phyloP scores from a whole-genome alignment of 2,797 vertebrate species.

The Champsocephalus esox region DNA sequence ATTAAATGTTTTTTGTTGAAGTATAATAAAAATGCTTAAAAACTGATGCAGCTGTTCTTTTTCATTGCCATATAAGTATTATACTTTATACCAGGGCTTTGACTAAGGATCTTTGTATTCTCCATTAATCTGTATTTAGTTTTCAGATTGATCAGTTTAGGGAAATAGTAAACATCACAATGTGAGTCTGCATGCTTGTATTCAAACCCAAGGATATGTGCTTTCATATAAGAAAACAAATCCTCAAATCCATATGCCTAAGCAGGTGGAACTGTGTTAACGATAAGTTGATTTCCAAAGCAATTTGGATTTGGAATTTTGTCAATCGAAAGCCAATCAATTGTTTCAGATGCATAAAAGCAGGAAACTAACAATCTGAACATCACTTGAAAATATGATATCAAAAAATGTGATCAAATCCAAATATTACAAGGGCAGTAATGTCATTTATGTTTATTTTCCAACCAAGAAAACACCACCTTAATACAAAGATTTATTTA shows the following conservation, averaged over 20 bases:
- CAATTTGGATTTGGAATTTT: no score
- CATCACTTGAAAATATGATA: background rate
- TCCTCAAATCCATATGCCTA: background rate
- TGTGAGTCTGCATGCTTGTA: no score
- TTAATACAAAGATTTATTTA: constrained; percentile 62
- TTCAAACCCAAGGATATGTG: background rate
- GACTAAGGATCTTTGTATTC: background rate
- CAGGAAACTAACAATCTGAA: no score
- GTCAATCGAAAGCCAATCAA: no score
- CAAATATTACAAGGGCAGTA: background rate
- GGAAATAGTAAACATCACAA: background rate
- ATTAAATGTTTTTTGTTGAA: constrained; percentile 9
- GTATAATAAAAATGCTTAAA: constrained; percentile 47
- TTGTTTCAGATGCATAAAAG: no score
- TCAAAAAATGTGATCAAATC: background rate
- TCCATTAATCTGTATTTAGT: background rate
- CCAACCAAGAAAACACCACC: background rate
- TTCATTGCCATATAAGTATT: background rate
- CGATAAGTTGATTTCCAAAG: background rate
- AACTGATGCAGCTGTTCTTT: background rate
- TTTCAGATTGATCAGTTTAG: background rate
- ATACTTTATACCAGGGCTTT: background rate
- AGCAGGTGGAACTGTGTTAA: background rate
- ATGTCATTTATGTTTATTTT: background rate
- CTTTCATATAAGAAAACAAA: background rate